These are phyloP conservation scores for Epizoanthus rinbou DNA, from an alignment of 92 coral and sea anemone genomes.

Conservation along the genomic window DNA sequence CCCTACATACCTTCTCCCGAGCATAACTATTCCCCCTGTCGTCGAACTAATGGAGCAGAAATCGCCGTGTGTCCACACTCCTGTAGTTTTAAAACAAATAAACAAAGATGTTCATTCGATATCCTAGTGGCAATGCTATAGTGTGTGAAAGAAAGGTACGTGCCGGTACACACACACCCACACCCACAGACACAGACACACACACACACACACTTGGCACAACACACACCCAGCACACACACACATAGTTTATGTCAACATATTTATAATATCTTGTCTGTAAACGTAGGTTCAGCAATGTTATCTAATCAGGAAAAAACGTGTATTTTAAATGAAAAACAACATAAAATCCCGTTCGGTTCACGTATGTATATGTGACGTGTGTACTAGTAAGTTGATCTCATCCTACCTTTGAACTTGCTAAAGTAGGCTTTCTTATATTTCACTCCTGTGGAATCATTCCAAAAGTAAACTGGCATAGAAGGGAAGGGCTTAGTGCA, in stretches of 20 bases:
- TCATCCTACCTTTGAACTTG: constrained; percentile 75
- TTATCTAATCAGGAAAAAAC: no score
- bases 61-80: constrained; percentile 97
- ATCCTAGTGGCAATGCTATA: not conserved
- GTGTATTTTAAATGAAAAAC: no score
- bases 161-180: no score
- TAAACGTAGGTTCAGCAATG: no score
- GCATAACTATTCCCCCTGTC: constrained; percentile 90
- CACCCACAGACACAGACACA: no score
- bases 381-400: not conserved
- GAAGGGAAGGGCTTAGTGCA: constrained; percentile 95
- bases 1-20: constrained; percentile 84
- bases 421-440: constrained; percentile 93
- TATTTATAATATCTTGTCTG: no score
- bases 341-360: no score
- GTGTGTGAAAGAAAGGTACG: no score
- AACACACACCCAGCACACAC: no score
- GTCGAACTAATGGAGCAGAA: constrained; percentile 80
- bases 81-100: constrained; percentile 31
- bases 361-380: not conserved
- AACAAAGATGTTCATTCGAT: not conserved
- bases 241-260: no score
- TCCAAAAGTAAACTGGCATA: constrained; percentile 97
- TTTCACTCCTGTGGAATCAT: constrained; percentile 82
- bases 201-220: no score